These are phyloP conservation scores for Aphis craccivora DNA, from an alignment of 1,140 invertebrate genomes.

Conservation along the genomic window DNA sequence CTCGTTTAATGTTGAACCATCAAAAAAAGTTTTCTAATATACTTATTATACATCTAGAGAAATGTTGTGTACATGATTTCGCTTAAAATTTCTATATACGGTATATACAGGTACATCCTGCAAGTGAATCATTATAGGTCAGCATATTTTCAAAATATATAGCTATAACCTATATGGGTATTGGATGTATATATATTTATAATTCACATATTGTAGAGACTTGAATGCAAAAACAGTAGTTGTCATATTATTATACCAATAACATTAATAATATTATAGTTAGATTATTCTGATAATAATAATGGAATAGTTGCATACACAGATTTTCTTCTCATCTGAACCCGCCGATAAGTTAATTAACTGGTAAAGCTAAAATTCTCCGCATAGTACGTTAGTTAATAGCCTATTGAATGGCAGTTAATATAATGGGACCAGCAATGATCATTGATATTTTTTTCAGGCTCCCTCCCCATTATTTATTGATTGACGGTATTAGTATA, in stretches of 20 bases:
- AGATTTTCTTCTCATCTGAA: background rate
- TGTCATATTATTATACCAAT: background rate
- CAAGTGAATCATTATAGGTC: background rate
- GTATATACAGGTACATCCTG: background rate
- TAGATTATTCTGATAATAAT: background rate
- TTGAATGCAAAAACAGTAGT: conserved; percentile 11
- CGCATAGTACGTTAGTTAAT: background rate
- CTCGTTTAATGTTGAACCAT: background rate
- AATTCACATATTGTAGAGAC: background rate
- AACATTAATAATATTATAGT: background rate
- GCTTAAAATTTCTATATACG: background rate
- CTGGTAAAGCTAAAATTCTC: background rate
- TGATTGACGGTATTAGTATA: background rate
- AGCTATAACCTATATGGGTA: background rate
- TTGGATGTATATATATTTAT: background rate
- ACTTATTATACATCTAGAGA: background rate
- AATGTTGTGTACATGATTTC: background rate
- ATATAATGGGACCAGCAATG: background rate
- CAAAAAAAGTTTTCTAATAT: background rate
- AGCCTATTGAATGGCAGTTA: background rate
- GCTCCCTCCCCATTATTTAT: background rate
- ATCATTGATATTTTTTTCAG: background rate
- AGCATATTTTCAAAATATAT: background rate
- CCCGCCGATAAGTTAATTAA: background rate
- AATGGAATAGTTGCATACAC: background rate